phyloP scores from a whole-genome alignment of 2,888 invertebrate species.

The Campaea margaritaria region DNA sequence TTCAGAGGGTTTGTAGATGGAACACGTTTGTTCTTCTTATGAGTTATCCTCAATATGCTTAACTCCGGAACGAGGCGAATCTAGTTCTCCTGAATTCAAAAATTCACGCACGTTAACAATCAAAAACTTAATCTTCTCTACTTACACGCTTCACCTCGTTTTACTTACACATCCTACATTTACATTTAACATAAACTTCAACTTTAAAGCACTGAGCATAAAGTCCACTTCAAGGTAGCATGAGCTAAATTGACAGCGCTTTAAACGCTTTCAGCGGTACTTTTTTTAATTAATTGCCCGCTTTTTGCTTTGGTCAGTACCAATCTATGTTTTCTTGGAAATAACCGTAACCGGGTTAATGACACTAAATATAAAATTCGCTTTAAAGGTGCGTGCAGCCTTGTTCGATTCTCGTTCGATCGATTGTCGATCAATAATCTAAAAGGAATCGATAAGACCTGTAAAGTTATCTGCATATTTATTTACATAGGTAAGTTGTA shows the following conservation, averaged over 20 bases:
- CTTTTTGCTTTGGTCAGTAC: conserved; percentile 60
- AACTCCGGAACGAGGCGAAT: conserved; percentile 1
- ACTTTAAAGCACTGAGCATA: background rate
- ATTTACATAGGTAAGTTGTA: too few relatives aligned
- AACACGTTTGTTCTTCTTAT: too few relatives aligned
- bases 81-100: conserved; percentile 31
- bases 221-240: conserved; percentile 1
- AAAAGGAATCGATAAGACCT: too few relatives aligned
- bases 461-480: too few relatives aligned
- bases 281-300: conserved; percentile 74
- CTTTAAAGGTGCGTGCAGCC: conserved; percentile 21
- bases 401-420: too few relatives aligned
- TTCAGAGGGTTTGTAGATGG: too few relatives aligned
- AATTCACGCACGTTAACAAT: conserved; percentile 23
- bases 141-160: conserved; percentile 17
- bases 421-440: too few relatives aligned
- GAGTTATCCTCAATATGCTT: background rate
- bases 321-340: conserved; percentile 68
- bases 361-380: conserved; percentile 53
- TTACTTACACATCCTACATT: conserved; percentile 11
- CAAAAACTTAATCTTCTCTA: conserved; percentile 20
- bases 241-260: conserved; percentile 18
- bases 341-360: conserved; percentile 64
- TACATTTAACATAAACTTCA: background rate
- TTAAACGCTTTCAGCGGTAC: conserved; percentile 55